Base-by-base conservation (phyloP, 2,797 vertebrate species). In the Sciurus carolinensis region DNA sequence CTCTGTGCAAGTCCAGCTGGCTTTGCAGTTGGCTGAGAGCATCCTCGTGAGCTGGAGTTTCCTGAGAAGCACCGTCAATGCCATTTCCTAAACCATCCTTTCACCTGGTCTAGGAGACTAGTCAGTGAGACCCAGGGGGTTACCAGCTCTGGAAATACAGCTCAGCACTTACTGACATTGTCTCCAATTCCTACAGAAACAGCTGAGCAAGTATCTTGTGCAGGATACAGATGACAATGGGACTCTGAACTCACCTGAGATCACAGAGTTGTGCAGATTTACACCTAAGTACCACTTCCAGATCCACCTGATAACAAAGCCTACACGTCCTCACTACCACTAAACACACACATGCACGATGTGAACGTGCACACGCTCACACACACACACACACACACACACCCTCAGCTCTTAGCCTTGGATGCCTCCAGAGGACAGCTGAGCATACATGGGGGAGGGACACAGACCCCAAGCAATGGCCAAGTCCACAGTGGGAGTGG, bases 231-330 rank as follows among this genome's bases (percentile, higher is more conserved):
- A 62, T 30, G 52, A 94, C 47, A 39, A 0, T 4, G 44, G 91
- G 36, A 26, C 36, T 88, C 64, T n/a, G 3, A n/a, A 22, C 5
- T 54, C 7, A 0, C 0, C 67, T 17, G 3, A 22, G 0, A 11
- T 79, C 81, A 82, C 59, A 36, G 62, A 52, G n/a, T 44, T 24
- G 22, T 66, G 28, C 54, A 57, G 11, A 57, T 4, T n/a, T 33
- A n/a, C 33, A 36, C 5, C 4, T 39, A 36, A 67, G 72, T 77
- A n/a, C 52, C 39, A 72, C 28, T n/a, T 33, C 26, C 14, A 57
- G 8, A 81, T 7, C 33, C 28, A 24, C 20, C 9, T 20, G 39
- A 59, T 30, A 20, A 80, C 33, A 88, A 83, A 82, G 44, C 24
- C 85, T 69, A 18, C n/a, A 20, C n/a, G 26, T 77, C 33, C 44